These are phyloP conservation scores for Ictidomys tridecemlineatus DNA, from an alignment of 2,113 vertebrate genomes.

Conservation along the genomic window DNA sequence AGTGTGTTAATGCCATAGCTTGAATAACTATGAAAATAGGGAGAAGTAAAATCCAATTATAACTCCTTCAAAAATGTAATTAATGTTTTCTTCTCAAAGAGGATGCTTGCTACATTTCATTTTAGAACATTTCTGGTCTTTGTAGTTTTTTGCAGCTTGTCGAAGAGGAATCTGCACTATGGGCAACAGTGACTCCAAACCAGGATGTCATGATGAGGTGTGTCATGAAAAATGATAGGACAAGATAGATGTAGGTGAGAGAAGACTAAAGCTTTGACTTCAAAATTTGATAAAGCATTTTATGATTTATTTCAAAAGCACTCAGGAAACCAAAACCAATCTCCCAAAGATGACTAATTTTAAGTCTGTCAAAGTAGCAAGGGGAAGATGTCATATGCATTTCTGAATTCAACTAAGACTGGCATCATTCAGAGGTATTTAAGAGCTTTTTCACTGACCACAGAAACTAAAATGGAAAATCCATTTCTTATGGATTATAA, in stretches of 20 bases:
- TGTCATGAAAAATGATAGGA: conserved; percentile 55
- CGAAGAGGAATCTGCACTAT: conserved; percentile 54
- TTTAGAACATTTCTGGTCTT: conserved; percentile 50
- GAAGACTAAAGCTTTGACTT: conserved; percentile 4
- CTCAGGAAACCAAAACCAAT: conserved; percentile 71
- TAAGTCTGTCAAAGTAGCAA: conserved; percentile 76
- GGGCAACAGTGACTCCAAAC: conserved; percentile 31
- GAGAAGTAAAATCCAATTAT: conserved; percentile 84
- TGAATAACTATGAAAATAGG: conserved; percentile 59
- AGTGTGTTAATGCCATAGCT: conserved; percentile 57
- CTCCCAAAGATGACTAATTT: conserved; percentile 81
- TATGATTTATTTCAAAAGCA: conserved; percentile 68
- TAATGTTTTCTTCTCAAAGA: conserved; percentile 77
- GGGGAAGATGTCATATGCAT: neutral
- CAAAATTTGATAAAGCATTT: conserved; percentile 48
- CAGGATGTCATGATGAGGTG: neutral
- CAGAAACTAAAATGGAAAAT: neutral
- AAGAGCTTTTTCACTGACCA: neutral
- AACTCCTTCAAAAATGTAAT: conserved; percentile 77
- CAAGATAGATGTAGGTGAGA: conserved; percentile 2
- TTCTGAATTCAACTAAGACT: neutral
- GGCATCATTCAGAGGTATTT: neutral
- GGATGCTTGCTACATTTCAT: conserved; percentile 58
- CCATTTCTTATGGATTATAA: neutral
- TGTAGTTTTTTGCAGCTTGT: conserved; percentile 42